Base-by-base conservation (phyloP, 2,888 invertebrate genomes). In the Scaptomyza parva region DNA sequence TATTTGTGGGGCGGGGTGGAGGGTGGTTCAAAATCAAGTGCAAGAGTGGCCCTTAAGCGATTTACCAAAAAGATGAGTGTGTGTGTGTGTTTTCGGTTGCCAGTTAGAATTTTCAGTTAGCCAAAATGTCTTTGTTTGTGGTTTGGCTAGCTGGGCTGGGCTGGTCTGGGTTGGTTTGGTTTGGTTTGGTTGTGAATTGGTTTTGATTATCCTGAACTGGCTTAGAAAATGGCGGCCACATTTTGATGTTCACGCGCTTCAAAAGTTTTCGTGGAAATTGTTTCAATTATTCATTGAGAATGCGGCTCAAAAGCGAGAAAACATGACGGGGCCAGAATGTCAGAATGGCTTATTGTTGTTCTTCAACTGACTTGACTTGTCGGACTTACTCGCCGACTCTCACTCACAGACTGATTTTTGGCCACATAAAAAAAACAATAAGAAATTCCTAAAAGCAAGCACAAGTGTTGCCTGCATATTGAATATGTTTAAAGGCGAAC, bases 231-330 rank as follows among this genome's bases (percentile, higher is more conserved):
- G 52, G 9, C 48, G 17, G 59, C 17, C 35, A 33, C 45, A 66
- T 70, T 78, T 76, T 61, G 61, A 73, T 57, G 64, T 57, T 59
- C 51, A 67, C 63, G 53, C 51, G 55, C 55, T 44, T 52, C 41
- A 75, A 69, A 67, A 70, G 60, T 61, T 70, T 54, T 57, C 47
- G 39, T 47, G 47, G 54, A 61, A 63, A 60, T 44, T 45, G 60
- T 57, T 63, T 70, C 55, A 78, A 81, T 78, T 76, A 78, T 78
- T 78, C 73, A 70, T 59, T 59, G 30, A 62, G 60, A 73, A 67
- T 80, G 60, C 60, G 51, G 22, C 44, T 26, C 41, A 39, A 55
- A 50, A 53, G 62, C 57, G 43, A 41, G 9, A 20, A 40, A 63
- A 55, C 30, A 51, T 69, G 41, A 35, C 43, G 17, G 11, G 26